phyloP scores from a whole-genome alignment of 2,113 vertebrate species.

The Rhabdomys dilectus region DNA sequence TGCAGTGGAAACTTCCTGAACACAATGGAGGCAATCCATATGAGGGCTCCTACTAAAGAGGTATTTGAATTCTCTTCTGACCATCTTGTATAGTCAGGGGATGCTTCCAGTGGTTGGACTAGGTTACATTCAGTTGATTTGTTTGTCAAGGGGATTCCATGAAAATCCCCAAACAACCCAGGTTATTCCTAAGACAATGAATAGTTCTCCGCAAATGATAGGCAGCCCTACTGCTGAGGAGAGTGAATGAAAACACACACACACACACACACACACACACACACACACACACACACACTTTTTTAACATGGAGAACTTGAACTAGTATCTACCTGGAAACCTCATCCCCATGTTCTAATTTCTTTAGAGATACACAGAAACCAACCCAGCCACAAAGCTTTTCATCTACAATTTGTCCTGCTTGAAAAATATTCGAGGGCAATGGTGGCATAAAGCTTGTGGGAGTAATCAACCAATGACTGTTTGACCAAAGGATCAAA shows the following conservation, averaged over 20 bases:
- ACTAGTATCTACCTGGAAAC: neutral
- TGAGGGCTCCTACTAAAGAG: neutral
- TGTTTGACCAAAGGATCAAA: neutral
- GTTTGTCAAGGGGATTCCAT: too few species aligned
- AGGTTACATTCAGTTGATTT: neutral
- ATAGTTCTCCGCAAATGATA: neutral
- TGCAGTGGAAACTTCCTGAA: conserved; percentile 45
- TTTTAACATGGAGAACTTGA: neutral
- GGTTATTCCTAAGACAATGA: too few species aligned
- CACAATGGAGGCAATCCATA: neutral
- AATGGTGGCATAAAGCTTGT: neutral
- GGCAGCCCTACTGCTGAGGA: neutral
- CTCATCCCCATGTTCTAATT: neutral
- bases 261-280: neutral
- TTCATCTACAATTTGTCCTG: neutral
- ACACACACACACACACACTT: neutral
- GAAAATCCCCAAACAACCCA: too few species aligned
- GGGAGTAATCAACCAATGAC: neutral
- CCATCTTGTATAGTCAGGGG: neutral
- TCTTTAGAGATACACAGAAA: neutral
- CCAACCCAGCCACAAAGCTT: neutral
- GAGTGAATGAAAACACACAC: too few species aligned
- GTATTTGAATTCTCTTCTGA: neutral
- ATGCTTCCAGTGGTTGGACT: neutral
- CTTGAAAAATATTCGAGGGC: neutral